These are phyloP conservation scores for Drosophila siamana DNA, from an alignment of 2,888 invertebrate species.

Conservation along the genomic window DNA sequence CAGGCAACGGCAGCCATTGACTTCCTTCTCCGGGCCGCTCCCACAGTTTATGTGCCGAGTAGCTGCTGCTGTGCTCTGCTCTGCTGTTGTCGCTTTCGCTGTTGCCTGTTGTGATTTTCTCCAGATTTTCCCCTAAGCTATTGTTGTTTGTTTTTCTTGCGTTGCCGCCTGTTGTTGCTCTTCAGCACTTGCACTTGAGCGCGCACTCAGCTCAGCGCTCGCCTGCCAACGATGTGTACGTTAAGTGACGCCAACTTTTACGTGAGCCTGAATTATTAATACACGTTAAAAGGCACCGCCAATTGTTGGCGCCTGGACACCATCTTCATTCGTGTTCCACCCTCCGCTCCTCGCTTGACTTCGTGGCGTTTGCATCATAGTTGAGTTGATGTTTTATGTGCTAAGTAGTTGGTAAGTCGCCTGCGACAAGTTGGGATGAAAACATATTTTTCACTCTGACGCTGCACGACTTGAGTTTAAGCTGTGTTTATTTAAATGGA, in stretches of 20 bases:
- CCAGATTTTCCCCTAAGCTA: constrained; percentile 59
- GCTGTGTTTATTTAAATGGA: constrained; percentile 14
- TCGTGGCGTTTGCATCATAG: constrained; percentile 54
- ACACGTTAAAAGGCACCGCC: constrained; percentile 78
- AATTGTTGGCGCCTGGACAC: constrained; percentile 68
- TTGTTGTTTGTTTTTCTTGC: constrained; percentile 53
- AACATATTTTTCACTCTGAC: constrained; percentile 55
- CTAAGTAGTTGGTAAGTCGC: constrained; percentile 82
- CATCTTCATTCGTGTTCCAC: constrained; percentile 7
- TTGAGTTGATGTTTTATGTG: constrained; percentile 74
- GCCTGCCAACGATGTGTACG: constrained; percentile 28
- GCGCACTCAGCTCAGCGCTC: background rate
- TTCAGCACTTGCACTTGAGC: constrained; percentile 48
- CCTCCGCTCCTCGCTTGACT: background rate
- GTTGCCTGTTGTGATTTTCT: constrained; percentile 62
- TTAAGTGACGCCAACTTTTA: constrained; percentile 79
- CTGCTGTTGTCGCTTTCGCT: constrained; percentile 10
- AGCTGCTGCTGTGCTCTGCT: constrained; percentile 4
- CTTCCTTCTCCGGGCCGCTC: constrained; percentile 36
- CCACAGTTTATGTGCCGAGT: constrained; percentile 43
- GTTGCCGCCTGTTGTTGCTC: constrained; percentile 31
- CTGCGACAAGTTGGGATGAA: constrained; percentile 80
- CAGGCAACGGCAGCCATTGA: constrained; percentile 67
- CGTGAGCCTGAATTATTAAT: constrained; percentile 84
- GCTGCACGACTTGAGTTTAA: constrained; percentile 17